Evolutionary conservation across 2,888 invertebrate species (phyloP).

Genomic region (Drosophila mettleri): DNA sequence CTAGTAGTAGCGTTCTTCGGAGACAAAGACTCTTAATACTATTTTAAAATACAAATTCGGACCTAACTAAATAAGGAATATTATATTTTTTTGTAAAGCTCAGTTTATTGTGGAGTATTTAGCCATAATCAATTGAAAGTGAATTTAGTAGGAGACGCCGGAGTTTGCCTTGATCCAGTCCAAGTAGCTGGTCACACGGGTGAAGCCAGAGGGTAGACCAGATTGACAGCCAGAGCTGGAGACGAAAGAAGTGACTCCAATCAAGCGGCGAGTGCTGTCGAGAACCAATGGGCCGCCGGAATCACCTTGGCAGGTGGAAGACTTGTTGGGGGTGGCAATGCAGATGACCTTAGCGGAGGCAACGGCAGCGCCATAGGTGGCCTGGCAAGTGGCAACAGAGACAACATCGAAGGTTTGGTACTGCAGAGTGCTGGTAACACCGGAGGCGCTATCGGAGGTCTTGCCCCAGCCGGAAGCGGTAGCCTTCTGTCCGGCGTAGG

Average conservation of each 20-base stretch:
- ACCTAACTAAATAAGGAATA: too few relatives aligned
- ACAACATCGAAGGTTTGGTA: conserved; percentile 77
- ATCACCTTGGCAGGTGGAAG: conserved; percentile 81
- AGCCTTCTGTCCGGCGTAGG: conserved; percentile 76
- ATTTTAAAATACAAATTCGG: too few relatives aligned
- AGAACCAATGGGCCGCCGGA: conserved; percentile 81
- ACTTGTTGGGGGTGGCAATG: conserved; percentile 59
- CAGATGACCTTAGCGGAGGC: conserved; percentile 65
- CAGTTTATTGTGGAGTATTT: conserved; percentile 30
- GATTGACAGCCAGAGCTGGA: conserved; percentile 57
- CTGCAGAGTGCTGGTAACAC: conserved; percentile 78
- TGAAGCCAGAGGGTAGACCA: conserved; percentile 69
- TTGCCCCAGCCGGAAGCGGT: conserved; percentile 86
- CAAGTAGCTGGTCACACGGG: conserved; percentile 69
- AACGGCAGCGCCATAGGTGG: conserved; percentile 50
- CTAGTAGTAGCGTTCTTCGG: too few relatives aligned
- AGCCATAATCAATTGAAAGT: conserved; percentile 2
- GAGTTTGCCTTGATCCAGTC: conserved; percentile 72
- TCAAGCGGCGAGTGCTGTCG: conserved; percentile 25
- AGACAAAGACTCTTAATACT: too few relatives aligned
- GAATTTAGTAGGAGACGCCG: conserved; percentile 56
- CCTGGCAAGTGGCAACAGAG: conserved; percentile 72
- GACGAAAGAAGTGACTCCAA: conserved; percentile 79
- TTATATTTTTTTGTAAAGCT: background rate
- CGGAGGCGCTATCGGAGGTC: conserved; percentile 58